These are phyloP conservation scores for Idris sp. DNA, from an alignment of 1,140 invertebrate species.

Conservation along the genomic window DNA sequence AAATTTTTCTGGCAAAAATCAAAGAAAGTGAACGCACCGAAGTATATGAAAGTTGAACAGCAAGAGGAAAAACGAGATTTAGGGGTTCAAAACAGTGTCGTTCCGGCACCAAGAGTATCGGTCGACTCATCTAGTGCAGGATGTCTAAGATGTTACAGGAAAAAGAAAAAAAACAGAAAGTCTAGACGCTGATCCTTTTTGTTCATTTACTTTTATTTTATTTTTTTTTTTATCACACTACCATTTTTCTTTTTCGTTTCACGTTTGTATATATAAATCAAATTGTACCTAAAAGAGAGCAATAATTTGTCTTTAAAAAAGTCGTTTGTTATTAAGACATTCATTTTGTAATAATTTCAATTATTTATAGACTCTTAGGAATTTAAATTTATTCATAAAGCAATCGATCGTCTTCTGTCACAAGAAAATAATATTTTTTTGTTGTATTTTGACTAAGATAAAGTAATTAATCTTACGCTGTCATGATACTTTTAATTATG, in stretches of 20 bases:
- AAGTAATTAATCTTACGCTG: constrained; percentile 1
- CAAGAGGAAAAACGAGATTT: constrained; percentile 49
- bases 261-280: too few relatives aligned
- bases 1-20: constrained; percentile 32
- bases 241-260: too few relatives aligned
- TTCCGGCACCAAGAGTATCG: constrained; percentile 39
- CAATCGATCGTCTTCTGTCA: constrained; percentile 27
- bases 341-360: too few relatives aligned
- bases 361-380: too few relatives aligned
- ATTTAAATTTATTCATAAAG: too few relatives aligned
- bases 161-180: constrained; percentile 63
- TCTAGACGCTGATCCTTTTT: constrained; percentile 32
- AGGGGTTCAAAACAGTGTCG: constrained; percentile 57
- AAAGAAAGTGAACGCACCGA: constrained; percentile 52
- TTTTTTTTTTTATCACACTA: too few relatives aligned
- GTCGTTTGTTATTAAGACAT: too few relatives aligned
- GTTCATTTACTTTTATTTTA: too few relatives aligned
- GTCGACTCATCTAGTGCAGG: constrained; percentile 63
- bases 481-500: constrained; percentile 31
- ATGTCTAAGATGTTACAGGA: constrained; percentile 71
- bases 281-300: too few relatives aligned
- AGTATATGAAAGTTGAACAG: constrained; percentile 51
- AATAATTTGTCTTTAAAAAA: too few relatives aligned
- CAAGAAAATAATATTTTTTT: too few relatives aligned
- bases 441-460: too few relatives aligned